These are phyloP conservation scores for Rhegmatorhina hoffmannsi DNA, from an alignment of 2,113 vertebrate species.

Conservation along the genomic window DNA sequence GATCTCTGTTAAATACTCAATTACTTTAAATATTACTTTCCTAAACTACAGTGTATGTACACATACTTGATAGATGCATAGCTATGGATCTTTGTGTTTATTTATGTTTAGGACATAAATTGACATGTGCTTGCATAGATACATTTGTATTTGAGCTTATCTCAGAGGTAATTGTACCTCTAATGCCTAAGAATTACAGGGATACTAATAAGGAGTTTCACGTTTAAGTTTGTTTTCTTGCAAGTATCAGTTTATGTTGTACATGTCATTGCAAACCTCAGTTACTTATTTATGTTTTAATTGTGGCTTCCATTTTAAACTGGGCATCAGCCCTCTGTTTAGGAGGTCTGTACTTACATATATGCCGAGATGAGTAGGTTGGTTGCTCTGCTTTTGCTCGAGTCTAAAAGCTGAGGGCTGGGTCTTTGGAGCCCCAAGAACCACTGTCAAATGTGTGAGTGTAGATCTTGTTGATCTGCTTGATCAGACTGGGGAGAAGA, in stretches of 20 bases:
- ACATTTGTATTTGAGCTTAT: not conserved
- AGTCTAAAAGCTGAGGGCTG: not conserved
- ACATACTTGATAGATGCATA: not conserved
- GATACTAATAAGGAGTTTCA: not conserved
- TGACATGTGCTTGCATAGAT: not conserved
- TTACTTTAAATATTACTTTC: not conserved
- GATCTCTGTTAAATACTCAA: not conserved
- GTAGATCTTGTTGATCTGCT: not conserved
- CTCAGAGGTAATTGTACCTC: not conserved
- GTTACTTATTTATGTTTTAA: not conserved
- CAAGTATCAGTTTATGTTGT: not conserved
- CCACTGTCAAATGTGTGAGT: not conserved
- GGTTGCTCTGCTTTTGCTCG: not conserved
- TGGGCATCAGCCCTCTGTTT: not conserved
- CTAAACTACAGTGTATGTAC: not conserved
- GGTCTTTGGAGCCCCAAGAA: not conserved
- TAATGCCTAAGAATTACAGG: not conserved
- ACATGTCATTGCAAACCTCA: not conserved
- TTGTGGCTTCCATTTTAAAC: not conserved
- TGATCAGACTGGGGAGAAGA: not conserved
- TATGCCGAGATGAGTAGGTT: not conserved
- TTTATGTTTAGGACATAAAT: not conserved
- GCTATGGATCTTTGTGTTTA: not conserved
- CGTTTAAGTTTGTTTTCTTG: not conserved
- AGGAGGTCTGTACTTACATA: not conserved